Evolutionary conservation across 1,140 invertebrate genomes (phyloP), one percentile per base, ranked within the genome.

Genomic region (Anastrepha obliqua): DNA sequence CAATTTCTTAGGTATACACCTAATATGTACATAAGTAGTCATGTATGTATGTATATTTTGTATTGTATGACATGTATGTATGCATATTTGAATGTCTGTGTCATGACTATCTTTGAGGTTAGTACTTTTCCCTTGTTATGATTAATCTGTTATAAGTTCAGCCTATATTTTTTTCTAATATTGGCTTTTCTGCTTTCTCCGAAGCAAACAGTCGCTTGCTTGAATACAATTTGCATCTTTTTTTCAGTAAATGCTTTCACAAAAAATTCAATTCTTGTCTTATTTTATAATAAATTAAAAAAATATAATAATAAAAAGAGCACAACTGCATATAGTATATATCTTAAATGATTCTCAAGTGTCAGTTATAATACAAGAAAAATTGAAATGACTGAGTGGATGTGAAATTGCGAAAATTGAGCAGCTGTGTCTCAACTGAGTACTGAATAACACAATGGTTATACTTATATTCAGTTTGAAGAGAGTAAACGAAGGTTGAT

Each of bases 201-300:
- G 9, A 17, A 55, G 74, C 74, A 81, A 20, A 9, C 47, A n/a
- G 9, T 47, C 15, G 44, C 70, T 74, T 74, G 42, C 20, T 29
- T 81, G 44, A 55, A 81, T 55, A 81, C 74, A 51, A 47, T 74
- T 74, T 55, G 74, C 74, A 81, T 81, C 20, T 20, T 81, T 81
- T 55, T 81, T 55, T 81, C 17, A 81, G 51, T 81, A 81, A 81
- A 81, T 81, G 74, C 74, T 81, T 81, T 81, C 47, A 81, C 47
- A 81, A 81, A 81, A 81, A 55, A 29, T 20, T 29, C 29, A 29
- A 55, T 55, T 58, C 15, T 39, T 81, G 17, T 51, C 74, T 81
- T 55, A 81, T 55, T 81, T 29, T 8, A 81, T 55, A 58, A 55
- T 74, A 81, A 81, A 17, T 62, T 13, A 62, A 81, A 17, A 55